Evolutionary conservation across 2,113 vertebrate genomes (phyloP).

Genomic region (Mustelus asterias): DNA sequence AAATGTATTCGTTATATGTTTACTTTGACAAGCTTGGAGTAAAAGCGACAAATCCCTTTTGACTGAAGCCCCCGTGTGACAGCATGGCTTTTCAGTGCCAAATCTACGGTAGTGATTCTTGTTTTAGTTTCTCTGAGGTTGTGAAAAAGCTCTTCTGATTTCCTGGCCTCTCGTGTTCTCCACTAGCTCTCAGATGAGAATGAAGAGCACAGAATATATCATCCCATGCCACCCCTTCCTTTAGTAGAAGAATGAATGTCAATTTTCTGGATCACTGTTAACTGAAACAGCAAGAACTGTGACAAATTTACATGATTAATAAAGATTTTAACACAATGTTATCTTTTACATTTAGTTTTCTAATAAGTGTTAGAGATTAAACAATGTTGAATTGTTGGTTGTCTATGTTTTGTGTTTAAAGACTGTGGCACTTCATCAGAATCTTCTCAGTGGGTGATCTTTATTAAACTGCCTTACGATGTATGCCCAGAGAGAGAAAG

Average conservation of each 20-base stretch:
- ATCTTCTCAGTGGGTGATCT: too few relatives aligned
- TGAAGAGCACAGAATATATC: conserved; percentile 59
- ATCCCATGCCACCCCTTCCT: conserved; percentile 45
- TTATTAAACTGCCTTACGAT: too few relatives aligned
- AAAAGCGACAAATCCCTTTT: conserved; percentile 9
- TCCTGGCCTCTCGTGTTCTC: conserved; percentile 66
- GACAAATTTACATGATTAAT: conserved; percentile 8
- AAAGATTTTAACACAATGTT: not conserved
- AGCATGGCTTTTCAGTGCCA: conserved; percentile 56
- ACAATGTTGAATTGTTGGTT: not conserved
- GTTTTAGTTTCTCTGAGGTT: conserved; percentile 64
- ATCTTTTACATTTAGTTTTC: conserved; percentile 21
- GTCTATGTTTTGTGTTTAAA: not conserved
- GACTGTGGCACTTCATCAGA: too few relatives aligned
- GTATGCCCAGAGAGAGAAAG: too few relatives aligned
- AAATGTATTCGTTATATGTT: conserved; percentile 21
- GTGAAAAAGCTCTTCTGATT: conserved; percentile 67
- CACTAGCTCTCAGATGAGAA: conserved; percentile 59
- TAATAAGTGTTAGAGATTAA: not conserved
- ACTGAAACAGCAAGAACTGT: conserved; percentile 1
- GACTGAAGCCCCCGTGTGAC: conserved; percentile 55
- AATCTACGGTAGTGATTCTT: conserved; percentile 63
- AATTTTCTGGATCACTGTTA: fast-evolving
- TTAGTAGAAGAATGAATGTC: not conserved
- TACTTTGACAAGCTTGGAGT: not conserved